Conservation (phyloP, 2,888 invertebrate genomes). For the Cataglyphis altisquamis region DNA sequence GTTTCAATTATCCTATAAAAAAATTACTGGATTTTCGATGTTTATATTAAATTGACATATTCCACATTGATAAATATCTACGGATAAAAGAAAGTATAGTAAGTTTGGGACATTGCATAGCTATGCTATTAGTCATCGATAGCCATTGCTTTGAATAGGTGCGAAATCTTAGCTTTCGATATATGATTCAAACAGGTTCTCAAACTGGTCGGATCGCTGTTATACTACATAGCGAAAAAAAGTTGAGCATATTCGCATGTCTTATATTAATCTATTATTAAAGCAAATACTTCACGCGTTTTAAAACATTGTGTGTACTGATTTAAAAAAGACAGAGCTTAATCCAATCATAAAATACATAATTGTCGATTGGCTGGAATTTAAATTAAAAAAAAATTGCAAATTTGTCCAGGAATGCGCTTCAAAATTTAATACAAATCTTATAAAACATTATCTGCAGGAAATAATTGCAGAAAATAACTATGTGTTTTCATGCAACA, state of each 20-base stretch:
- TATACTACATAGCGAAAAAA: conserved; percentile 10
- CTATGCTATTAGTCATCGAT: conserved; percentile 36
- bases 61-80: background rate
- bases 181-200: conserved; percentile 44
- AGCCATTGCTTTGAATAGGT: conserved; percentile 24
- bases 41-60: background rate
- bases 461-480: background rate
- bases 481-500: background rate
- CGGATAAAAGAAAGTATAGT: background rate
- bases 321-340: background rate
- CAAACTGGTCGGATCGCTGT: background rate
- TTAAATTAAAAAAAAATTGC: background rate
- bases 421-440: background rate
- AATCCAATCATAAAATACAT: background rate
- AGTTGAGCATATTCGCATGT: background rate
- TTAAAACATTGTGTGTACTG: background rate
- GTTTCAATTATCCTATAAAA: background rate
- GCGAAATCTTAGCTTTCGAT: conserved; percentile 28
- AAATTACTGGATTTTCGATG: background rate
- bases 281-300: background rate
- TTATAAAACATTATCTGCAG: background rate
- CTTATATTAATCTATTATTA: conserved; percentile 13
- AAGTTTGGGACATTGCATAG: background rate
- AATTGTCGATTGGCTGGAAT: background rate
- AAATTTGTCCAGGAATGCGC: background rate